These are phyloP conservation scores for Idris sp. DNA, from an alignment of 1,140 invertebrate genomes.

Conservation along the genomic window DNA sequence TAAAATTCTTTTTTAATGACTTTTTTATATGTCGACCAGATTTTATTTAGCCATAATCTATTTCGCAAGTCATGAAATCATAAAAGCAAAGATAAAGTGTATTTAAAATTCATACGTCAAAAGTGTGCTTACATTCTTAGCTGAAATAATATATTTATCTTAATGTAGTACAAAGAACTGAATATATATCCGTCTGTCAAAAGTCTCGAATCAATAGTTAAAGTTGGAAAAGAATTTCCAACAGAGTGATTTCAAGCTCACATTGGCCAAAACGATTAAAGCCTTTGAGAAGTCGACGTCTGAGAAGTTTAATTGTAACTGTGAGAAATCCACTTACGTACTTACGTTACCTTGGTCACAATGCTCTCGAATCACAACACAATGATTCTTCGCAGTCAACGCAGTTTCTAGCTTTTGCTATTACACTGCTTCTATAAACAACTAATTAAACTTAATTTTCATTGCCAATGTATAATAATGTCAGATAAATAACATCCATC, in stretches of 20 bases:
- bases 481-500: too few relatives aligned
- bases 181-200: neutral
- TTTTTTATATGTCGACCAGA: too few relatives aligned
- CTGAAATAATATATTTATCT: too few relatives aligned
- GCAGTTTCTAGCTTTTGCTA: constrained; percentile 17
- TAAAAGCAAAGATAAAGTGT: too few relatives aligned
- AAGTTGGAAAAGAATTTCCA: constrained; percentile 27
- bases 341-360: constrained; percentile 45
- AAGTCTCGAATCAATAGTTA: constrained; percentile 15
- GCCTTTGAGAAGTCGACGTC: constrained; percentile 41
- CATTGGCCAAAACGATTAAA: constrained; percentile 48
- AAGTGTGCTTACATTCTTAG: too few relatives aligned
- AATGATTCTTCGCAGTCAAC: constrained; percentile 41
- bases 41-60: too few relatives aligned
- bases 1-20: too few relatives aligned
- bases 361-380: constrained; percentile 49
- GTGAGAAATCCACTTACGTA: constrained; percentile 57
- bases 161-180: too few relatives aligned
- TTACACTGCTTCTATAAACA: constrained; percentile 43
- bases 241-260: constrained; percentile 9
- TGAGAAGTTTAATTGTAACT: constrained; percentile 59
- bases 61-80: too few relatives aligned
- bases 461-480: constrained; percentile 67
- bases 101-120: too few relatives aligned
- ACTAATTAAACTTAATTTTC: constrained; percentile 64